A percentile compares a stretch with the other conserved stretches of the same genome.
Conservation (phyloP, 92 coral and sea anemone species). For the Nematostella vectensis region DNA sequence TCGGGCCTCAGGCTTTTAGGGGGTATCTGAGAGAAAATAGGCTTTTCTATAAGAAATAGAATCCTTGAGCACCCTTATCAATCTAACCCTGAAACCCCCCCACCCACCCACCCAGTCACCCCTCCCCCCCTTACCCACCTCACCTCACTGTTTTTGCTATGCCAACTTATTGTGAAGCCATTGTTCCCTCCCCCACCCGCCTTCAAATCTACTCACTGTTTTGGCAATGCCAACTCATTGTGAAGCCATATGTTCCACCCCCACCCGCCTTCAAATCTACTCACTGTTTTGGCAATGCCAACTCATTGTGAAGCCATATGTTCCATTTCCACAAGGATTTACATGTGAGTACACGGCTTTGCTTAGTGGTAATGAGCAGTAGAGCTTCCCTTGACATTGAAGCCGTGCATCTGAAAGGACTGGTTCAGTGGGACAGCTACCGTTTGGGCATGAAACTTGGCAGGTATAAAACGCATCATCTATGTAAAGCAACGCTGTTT, state of each 20-base stretch:
- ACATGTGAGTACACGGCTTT: neutral
- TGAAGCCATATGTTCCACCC: neutral
- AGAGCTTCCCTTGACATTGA: neutral
- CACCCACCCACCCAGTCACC: no score
- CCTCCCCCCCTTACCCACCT: neutral
- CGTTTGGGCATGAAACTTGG: neutral
- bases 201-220: neutral
- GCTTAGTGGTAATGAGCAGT: no score
- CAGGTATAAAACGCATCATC: neutral
- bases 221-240: neutral
- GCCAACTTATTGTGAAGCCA: neutral
- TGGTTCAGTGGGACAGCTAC: neutral
- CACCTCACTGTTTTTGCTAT: neutral
- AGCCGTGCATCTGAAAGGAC: neutral
- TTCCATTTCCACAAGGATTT: neutral
- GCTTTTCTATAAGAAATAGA: no score
- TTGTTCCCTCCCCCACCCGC: neutral
- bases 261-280: neutral
- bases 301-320: neutral
- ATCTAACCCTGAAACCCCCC: no score
- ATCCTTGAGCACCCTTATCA: no score
- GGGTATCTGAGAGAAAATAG: no score
- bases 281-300: constrained; percentile 6
- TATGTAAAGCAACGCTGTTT: neutral
- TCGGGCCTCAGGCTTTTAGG: no score